A percentile compares a stretch with the other conserved stretches of the same genome.
Conservation (phyloP, 2,797 vertebrate species). For the Danio aesculapii region DNA sequence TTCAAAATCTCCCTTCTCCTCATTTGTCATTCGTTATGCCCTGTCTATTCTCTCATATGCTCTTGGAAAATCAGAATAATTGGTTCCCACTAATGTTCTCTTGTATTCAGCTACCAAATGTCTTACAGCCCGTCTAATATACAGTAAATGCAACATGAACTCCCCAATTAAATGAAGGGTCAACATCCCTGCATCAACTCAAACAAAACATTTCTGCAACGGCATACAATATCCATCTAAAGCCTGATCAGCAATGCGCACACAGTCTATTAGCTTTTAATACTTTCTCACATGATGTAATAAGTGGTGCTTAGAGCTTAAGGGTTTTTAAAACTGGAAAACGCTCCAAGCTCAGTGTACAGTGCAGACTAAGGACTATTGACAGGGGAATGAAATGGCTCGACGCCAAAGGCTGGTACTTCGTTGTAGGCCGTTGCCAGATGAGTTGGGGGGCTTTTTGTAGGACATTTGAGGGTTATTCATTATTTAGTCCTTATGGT, state of each 20-base stretch:
- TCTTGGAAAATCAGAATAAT: constrained; percentile 15
- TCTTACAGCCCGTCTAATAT: neutral
- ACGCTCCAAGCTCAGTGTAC: constrained; percentile 14
- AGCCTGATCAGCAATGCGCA: neutral
- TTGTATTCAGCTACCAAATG: constrained; percentile 11
- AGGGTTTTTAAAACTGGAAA: constrained; percentile 48
- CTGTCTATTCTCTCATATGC: constrained; percentile 7
- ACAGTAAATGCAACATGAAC: neutral
- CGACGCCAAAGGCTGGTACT: constrained; percentile 54
- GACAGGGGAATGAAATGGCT: constrained; percentile 49
- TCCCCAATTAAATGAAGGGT: constrained; percentile 20
- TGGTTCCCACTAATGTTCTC: neutral
- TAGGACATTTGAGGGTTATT: constrained; percentile 69
- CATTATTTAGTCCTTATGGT: constrained; percentile 67
- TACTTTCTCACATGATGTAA: constrained; percentile 38
- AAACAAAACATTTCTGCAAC: constrained; percentile 13
- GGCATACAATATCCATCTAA: constrained; percentile 3
- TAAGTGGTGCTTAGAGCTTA: constrained; percentile 29
- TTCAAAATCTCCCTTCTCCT: neutral
- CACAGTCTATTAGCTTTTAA: constrained; percentile 32
- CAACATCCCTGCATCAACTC: constrained; percentile 14
- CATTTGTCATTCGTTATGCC: constrained; percentile 4
- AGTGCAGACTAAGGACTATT: constrained; percentile 9
- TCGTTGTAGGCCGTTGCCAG: constrained; percentile 43
- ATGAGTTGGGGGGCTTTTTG: constrained; percentile 63